Percentiles rank a stretch among this genome's conserved stretches.
Evolutionary conservation across 2,113 vertebrate species (phyloP).

Genomic region (Coptodon rendalli): DNA sequence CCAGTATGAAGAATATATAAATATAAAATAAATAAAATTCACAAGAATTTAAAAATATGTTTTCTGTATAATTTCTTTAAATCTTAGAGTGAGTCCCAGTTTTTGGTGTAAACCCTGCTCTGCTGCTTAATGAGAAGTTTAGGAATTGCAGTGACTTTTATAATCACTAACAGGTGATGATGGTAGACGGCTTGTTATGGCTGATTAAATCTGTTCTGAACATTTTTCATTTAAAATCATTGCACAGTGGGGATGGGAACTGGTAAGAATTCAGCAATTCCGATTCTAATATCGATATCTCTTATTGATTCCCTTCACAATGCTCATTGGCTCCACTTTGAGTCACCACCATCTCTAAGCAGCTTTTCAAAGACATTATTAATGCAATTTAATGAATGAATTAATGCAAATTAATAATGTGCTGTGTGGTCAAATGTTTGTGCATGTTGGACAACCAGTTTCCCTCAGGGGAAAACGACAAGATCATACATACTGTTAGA

Average conservation of each 20-base stretch:
- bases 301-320: neutral
- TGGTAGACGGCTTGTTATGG: neutral
- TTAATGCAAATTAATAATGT: neutral
- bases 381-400: neutral
- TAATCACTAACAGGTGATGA: neutral
- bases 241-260: neutral
- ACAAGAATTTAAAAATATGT: neutral
- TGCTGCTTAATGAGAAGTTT: neutral
- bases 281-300: neutral
- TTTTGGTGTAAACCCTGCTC: neutral
- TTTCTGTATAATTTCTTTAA: neutral
- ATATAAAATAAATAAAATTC: neutral
- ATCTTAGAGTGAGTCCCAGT: neutral
- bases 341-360: neutral
- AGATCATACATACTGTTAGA: neutral
- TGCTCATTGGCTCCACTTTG: neutral
- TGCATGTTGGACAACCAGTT: neutral
- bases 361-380: neutral
- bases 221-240: neutral
- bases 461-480: neutral
- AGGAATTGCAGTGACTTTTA: neutral
- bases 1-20: neutral
- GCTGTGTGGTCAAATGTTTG: neutral
- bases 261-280: neutral
- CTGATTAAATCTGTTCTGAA: neutral